phyloP scores from a whole-genome alignment of 2,888 invertebrate species.

The Rambutsinella grinnellia region DNA sequence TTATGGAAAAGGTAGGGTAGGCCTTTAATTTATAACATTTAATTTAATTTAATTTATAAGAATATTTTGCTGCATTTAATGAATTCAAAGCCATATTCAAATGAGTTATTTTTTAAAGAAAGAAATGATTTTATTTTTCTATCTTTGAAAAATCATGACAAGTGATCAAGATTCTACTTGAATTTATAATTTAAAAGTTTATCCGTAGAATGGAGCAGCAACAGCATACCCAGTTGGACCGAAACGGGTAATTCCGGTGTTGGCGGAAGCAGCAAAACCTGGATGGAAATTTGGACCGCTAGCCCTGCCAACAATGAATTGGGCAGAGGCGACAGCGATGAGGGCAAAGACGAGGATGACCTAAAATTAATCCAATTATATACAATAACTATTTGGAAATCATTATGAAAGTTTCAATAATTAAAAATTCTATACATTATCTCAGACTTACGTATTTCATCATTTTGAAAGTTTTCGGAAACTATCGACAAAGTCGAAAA shows the following conservation, averaged over 20 bases:
- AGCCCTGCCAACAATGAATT: background rate
- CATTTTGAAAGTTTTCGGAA: conserved; percentile 14
- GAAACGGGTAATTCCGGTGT: background rate
- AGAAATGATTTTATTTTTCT: too few relatives aligned
- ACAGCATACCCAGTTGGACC: background rate
- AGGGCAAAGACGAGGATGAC: conserved; percentile 28
- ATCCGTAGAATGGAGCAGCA: too few relatives aligned
- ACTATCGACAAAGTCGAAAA: conserved; percentile 13
- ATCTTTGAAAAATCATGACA: too few relatives aligned
- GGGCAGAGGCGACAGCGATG: conserved; percentile 33
- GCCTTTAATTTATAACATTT: too few relatives aligned
- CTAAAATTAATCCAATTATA: conserved; percentile 4
- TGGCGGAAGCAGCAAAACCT: conserved; percentile 8
- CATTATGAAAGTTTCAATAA: background rate
- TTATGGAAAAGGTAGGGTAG: too few relatives aligned
- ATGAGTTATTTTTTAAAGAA: too few relatives aligned
- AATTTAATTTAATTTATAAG: too few relatives aligned
- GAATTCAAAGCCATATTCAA: too few relatives aligned
- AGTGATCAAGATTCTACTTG: too few relatives aligned
- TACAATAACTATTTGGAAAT: conserved; percentile 8
- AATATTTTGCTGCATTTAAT: too few relatives aligned
- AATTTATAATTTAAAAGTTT: too few relatives aligned
- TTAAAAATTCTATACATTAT: background rate
- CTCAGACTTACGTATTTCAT: conserved; percentile 36
- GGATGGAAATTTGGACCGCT: conserved; percentile 13